These are phyloP conservation scores for Lamellibrachia satsuma DNA, from an alignment of 2,888 invertebrate genomes.

Conservation along the genomic window DNA sequence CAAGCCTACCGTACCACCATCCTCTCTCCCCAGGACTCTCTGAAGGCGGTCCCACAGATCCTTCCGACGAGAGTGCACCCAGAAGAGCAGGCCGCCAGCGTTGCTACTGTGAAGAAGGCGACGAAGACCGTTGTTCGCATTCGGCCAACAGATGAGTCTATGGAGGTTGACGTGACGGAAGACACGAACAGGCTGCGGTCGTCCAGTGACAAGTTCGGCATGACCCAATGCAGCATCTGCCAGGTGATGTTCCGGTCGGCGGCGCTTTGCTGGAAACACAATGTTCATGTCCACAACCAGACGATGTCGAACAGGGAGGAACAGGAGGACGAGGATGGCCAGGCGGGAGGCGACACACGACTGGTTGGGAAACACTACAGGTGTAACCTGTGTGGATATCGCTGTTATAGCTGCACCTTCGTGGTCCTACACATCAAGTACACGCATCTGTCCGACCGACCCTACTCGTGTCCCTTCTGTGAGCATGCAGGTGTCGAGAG, in stretches of 20 bases:
- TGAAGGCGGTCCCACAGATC: neutral
- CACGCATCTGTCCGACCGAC: constrained; percentile 37
- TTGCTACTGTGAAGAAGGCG: neutral
- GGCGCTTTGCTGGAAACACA: neutral
- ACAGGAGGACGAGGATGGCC: neutral
- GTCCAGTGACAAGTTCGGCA: neutral
- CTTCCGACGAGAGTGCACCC: neutral
- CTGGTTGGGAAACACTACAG: constrained; percentile 27
- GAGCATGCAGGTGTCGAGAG: constrained; percentile 40
- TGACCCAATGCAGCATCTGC: neutral
- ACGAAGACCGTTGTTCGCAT: neutral
- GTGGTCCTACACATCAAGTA: constrained; percentile 42
- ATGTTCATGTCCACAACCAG: neutral
- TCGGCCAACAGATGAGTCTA: no score
- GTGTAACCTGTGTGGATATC: constrained; percentile 36
- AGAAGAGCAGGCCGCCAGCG: neutral
- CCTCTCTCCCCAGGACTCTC: neutral
- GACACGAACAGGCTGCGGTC: neutral
- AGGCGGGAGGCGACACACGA: neutral
- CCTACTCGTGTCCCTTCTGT: constrained; percentile 41
- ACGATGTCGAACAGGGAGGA: neutral
- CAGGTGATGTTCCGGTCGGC: neutral
- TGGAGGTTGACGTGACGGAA: no score
- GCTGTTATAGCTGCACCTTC: constrained; percentile 38
- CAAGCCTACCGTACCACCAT: neutral